Conservation (phyloP, 2,888 invertebrate genomes). For the Heteromyza rotundicornis region DNA sequence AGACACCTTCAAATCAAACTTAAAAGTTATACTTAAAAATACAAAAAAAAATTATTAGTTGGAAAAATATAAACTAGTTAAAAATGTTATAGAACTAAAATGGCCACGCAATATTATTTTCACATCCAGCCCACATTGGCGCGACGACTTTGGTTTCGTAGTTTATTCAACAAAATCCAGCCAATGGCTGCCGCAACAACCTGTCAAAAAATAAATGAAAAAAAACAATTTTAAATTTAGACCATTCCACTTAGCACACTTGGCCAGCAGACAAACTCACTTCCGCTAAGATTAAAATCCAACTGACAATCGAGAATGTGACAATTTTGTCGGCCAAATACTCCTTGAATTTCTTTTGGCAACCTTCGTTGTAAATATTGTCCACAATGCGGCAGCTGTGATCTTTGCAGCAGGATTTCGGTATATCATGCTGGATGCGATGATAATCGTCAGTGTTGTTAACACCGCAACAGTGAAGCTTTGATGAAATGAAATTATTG, state of each 20-base stretch:
- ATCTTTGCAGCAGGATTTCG: constrained; percentile 45
- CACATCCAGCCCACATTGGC: constrained; percentile 53
- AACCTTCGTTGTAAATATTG: constrained; percentile 44
- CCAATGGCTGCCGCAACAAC: constrained; percentile 44
- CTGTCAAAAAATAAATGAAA: constrained; percentile 28
- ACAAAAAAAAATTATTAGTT: too few species aligned
- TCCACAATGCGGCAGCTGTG: constrained; percentile 38
- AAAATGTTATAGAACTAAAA: too few species aligned
- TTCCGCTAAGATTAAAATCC: constrained; percentile 49
- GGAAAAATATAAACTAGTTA: too few species aligned
- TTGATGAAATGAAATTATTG: not conserved
- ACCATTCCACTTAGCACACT: too few species aligned
- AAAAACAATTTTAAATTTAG: not conserved
- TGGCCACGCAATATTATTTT: too few species aligned
- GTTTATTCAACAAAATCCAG: constrained; percentile 46
- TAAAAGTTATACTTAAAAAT: too few species aligned
- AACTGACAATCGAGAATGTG: constrained; percentile 48
- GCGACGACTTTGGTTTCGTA: constrained; percentile 50
- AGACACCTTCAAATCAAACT: too few species aligned
- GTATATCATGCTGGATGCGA: constrained; percentile 45
- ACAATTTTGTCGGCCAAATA: constrained; percentile 49
- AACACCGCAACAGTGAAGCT: constrained; percentile 53
- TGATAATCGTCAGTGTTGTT: constrained; percentile 48
- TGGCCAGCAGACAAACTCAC: constrained; percentile 37
- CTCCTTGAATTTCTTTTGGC: constrained; percentile 47